These are phyloP conservation scores for Sycobia sp. DNA, from an alignment of 1,140 invertebrate genomes.

Conservation along the genomic window DNA sequence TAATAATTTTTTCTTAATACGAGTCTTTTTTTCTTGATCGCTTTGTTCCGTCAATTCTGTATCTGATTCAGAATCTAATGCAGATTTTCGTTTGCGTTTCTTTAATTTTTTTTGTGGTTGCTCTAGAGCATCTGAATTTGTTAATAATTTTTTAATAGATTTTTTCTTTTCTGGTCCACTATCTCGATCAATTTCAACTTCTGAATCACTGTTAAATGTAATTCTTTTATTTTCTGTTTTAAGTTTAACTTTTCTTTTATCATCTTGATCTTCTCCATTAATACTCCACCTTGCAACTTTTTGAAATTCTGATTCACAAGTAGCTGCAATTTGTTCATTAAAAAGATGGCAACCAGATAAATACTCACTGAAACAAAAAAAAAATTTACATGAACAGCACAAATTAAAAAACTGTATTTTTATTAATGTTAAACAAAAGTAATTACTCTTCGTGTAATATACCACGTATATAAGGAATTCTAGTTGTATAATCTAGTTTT, in stretches of 20 bases:
- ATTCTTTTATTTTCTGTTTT: constrained; percentile 29
- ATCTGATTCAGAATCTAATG: constrained; percentile 1
- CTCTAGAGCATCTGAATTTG: background rate
- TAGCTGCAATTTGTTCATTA: constrained; percentile 25
- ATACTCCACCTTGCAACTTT: background rate
- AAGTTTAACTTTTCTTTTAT: constrained; percentile 3
- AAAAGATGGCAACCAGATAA: constrained; percentile 38
- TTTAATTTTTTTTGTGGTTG: constrained; percentile 1
- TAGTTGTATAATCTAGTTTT: constrained; percentile 62
- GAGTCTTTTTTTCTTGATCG: background rate
- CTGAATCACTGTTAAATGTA: constrained; percentile 31
- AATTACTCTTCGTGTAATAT: constrained; percentile 60
- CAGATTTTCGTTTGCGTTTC: constrained; percentile 28
- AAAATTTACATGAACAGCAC: constrained; percentile 9
- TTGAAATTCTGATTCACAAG: constrained; percentile 21
- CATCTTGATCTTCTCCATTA: background rate
- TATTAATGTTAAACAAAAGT: constrained; percentile 41
- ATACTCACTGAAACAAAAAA: constrained; percentile 41
- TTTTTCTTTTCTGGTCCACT: constrained; percentile 5
- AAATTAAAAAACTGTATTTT: constrained; percentile 9
- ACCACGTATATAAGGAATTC: constrained; percentile 66
- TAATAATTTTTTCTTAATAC: background rate
- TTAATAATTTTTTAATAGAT: constrained; percentile 15
- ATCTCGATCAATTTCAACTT: constrained; percentile 3
- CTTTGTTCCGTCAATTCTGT: background rate